Base-by-base conservation (phyloP, 2,888 invertebrate genomes). In the Acleris emargana region DNA sequence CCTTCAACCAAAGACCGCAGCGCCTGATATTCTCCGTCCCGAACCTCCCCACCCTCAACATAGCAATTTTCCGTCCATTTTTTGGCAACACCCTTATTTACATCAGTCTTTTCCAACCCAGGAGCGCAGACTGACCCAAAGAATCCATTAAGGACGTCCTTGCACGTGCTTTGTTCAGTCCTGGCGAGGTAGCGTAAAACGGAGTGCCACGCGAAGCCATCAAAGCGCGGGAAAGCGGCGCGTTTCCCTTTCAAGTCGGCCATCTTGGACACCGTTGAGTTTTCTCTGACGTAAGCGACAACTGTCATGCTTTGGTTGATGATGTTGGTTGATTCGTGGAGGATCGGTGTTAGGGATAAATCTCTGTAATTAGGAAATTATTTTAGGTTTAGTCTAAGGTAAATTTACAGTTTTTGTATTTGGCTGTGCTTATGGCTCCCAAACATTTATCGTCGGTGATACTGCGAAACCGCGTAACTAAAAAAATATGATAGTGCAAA, bases 201-300 rank as follows among this genome's bases (percentile, higher is more conserved):
- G 0, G 95, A 93, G 72, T 95, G 93, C 94, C 95, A 94, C 11
- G 96, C 95, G 7, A 95, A 88, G 6, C 97, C 96, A 71, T 96
- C 96, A 77, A 95, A 96, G n/a, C 94, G 94, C 1, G 98, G 96
- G 81, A 98, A 96, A 75, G 97, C 97, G 0, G 96, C 96, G 50
- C 94, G 94, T 71, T 95, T 95, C 11, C 96, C 96, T 82, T 91
- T 89, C 28, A 97, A 84, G 76, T 96, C 96, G 55, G 90, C 82
- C 69, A 97, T 93, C 16, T 84, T 93, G 16, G 86, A 82, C 59
- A 95, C 94, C 28, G 83, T 81, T 0, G 95, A 92, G 74, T 94
- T 88, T 51, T 90, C 93, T 69, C 91, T 94, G 0, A 96, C 95
- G 58, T 97, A 93, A 0, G 96, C 96, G 0, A 95, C 94, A 0